Evolutionary conservation across 35 echinoderm and acorn worm genomes (phyloP).

Genomic region (Strongylocentrotus purpuratus): DNA sequence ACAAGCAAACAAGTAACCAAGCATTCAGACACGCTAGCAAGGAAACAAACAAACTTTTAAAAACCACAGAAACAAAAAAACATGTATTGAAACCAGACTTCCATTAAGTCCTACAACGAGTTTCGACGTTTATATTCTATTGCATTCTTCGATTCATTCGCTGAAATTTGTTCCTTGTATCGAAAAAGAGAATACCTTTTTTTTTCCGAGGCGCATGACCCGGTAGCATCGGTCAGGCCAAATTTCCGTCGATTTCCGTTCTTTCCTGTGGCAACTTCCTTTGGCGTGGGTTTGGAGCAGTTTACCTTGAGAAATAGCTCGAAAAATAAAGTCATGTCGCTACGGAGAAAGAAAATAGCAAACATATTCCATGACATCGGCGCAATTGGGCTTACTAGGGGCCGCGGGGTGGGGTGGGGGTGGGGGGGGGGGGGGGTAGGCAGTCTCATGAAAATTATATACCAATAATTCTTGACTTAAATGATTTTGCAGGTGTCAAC

Average conservation of each 20-base stretch:
- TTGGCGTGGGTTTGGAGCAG: neutral
- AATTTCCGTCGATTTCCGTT: slow-evolving; percentile 50
- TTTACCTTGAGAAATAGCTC: neutral
- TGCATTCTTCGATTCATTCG: neutral
- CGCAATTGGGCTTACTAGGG: neutral
- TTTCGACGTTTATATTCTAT: too few species aligned
- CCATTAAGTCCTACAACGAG: too few species aligned
- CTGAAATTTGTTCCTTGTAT: neutral
- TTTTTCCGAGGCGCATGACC: slow-evolving; percentile 13
- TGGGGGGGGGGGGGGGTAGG: too few species aligned
- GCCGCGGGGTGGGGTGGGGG: too few species aligned
- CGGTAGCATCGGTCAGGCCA: slow-evolving; percentile 30
- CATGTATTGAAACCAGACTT: too few species aligned
- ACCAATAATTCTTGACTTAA: too few species aligned
- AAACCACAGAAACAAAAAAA: too few species aligned
- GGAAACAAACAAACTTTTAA: too few species aligned
- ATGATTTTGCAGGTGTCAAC: too few species aligned
- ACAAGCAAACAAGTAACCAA: too few species aligned
- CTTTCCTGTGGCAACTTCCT: slow-evolving; percentile 2
- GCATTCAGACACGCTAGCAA: too few species aligned
- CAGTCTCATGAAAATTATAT: too few species aligned
- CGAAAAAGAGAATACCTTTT: neutral
- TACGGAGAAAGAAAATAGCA: neutral
- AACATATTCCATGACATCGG: neutral
- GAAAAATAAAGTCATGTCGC: neutral